Evolutionary conservation across 2,888 invertebrate species (phyloP).

Genomic region (Eugnorisma glareosa): DNA sequence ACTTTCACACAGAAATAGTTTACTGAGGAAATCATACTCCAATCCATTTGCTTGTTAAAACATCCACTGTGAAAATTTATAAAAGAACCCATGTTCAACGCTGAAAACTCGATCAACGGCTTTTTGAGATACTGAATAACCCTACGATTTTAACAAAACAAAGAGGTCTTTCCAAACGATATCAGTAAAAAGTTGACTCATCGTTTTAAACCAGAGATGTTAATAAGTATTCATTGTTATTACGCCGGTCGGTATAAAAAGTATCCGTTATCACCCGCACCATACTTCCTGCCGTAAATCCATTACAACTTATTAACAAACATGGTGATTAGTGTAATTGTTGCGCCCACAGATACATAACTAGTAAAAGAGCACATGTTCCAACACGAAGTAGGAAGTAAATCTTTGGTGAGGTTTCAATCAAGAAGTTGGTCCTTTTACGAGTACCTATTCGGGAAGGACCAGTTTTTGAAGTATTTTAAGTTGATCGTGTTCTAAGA

Average conservation of each 20-base stretch:
- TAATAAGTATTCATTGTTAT: conserved; percentile 61
- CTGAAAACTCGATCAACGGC: not conserved
- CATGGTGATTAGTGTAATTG: conserved; percentile 71
- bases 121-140: not conserved
- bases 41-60: not conserved
- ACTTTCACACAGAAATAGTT: not conserved
- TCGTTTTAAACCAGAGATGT: conserved; percentile 52
- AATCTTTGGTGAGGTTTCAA: conserved; percentile 2
- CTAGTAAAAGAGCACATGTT: conserved; percentile 22
- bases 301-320: conserved; percentile 74
- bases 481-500: not conserved
- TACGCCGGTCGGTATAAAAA: conserved; percentile 58
- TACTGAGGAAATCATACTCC: not conserved
- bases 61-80: not conserved
- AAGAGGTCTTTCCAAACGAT: not conserved
- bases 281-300: conserved; percentile 71
- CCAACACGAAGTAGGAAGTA: not conserved
- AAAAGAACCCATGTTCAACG: not conserved
- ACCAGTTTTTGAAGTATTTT: not conserved
- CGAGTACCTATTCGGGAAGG: not conserved
- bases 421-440: not conserved
- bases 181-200: conserved; percentile 47
- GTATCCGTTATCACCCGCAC: conserved; percentile 67
- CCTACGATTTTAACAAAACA: not conserved
- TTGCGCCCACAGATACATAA: conserved; percentile 36